Conservation (phyloP, 2,797 vertebrate species). For the Poliocrania exsul region DNA sequence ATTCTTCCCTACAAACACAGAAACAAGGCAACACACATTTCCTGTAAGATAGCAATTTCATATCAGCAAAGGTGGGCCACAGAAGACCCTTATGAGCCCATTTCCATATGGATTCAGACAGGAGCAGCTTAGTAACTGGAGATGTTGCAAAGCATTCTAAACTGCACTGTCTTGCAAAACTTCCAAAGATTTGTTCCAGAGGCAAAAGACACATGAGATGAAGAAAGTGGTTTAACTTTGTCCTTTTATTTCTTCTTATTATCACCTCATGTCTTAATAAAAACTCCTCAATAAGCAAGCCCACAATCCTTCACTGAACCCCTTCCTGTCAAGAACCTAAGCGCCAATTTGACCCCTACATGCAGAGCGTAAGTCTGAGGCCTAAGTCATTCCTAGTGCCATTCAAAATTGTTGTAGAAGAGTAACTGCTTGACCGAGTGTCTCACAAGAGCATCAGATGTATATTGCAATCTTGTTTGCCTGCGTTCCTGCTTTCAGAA, state of each 20-base stretch:
- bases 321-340: neutral
- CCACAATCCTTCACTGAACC: neutral
- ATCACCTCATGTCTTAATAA: neutral
- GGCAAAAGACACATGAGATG: neutral
- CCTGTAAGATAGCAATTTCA: neutral
- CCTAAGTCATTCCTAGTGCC: neutral
- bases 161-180: neutral
- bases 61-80: neutral
- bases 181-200: neutral
- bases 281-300: neutral
- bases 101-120: neutral
- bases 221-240: neutral
- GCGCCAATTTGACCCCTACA: neutral
- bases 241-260: neutral
- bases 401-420: neutral
- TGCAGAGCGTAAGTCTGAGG: neutral
- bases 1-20: neutral
- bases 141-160: accelerated
- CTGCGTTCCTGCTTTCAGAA: neutral
- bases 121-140: neutral
- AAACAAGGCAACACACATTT: neutral
- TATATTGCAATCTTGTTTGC: neutral
- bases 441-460: neutral
- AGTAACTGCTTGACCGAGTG: neutral
- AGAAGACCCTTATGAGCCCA: neutral